These are phyloP conservation scores for Andrena fulva DNA, from an alignment of 2,888 invertebrate species.

Conservation along the genomic window DNA sequence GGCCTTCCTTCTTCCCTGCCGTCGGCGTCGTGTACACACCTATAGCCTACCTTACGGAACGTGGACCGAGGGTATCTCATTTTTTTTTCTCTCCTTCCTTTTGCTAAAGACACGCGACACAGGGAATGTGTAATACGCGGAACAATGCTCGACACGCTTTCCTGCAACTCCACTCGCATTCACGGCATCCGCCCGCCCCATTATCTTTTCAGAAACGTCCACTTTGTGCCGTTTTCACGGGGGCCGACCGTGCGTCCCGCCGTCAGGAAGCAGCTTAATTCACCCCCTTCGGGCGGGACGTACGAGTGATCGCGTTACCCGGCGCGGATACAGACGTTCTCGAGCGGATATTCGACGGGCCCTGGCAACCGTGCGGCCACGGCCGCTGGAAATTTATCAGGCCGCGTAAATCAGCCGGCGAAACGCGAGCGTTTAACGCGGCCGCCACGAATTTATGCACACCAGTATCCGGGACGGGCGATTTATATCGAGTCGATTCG, in stretches of 20 bases:
- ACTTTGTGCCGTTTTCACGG: conserved; percentile 68
- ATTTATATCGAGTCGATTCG: conserved; percentile 52
- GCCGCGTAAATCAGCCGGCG: conserved; percentile 43
- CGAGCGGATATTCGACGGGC: conserved; percentile 4
- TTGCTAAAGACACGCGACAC: conserved; percentile 70
- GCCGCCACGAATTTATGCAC: conserved; percentile 41
- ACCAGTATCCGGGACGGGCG: conserved; percentile 25
- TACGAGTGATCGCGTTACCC: conserved; percentile 34
- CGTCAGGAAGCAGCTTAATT: conserved; percentile 38
- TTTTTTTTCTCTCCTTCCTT: conserved; percentile 60
- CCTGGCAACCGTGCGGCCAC: not conserved
- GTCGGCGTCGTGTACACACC: conserved; percentile 55
- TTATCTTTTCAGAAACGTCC: conserved; percentile 74
- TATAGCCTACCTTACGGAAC: conserved; percentile 50
- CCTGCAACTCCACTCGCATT: conserved; percentile 72
- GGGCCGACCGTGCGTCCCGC: conserved; percentile 26
- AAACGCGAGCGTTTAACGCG: conserved; percentile 31
- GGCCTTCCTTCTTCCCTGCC: conserved; percentile 42
- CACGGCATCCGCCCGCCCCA: conserved; percentile 68
- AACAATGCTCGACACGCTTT: conserved; percentile 75
- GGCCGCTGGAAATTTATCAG: conserved; percentile 38
- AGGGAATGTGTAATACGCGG: conserved; percentile 73
- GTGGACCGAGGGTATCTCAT: conserved; percentile 60
- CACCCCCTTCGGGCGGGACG: conserved; percentile 19
- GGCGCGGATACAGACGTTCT: not conserved